Evolutionary conservation across 2,113 vertebrate species (phyloP), one percentile per base, ranked within the genome.

Genomic region (Peromyscus leucopus): DNA sequence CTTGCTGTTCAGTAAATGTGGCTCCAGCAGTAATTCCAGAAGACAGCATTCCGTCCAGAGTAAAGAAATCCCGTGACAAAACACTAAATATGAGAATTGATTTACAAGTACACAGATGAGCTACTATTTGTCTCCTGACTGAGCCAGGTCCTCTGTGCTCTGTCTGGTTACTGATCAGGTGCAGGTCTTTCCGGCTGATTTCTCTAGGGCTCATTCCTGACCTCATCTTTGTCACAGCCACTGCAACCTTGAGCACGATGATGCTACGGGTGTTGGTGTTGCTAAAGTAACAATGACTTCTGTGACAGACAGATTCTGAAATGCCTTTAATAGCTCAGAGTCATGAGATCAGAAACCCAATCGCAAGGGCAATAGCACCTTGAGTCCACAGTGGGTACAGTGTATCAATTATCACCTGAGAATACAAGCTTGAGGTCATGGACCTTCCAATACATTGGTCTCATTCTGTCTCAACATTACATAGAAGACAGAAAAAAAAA

Each of bases 131-230:
- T 80, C 42, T 76, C 75, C 22, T n/a, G 13, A 0, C 26, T 80
- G 26, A 89, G 7, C 48, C 33, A 83, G 28, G 16, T 12, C 59
- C 59, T 65, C 80, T 72, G 94, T 59, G 59, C 28, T 36, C 55
- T 65, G 7, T 7, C 17, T 69, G 16, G 76, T 88, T 74, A 71
- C 12, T 19, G 0, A 28, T 33, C 36, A 61, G 55, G 6, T 51
- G 36, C 28, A 10, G 78, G 72, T 93, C 71, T 85, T 93, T 69
- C 51, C 57, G 24, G 33, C 15, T 95, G 67, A 11, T 63, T 92
- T 96, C 91, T 93, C 91, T 24, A 71, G 24, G 9, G 16, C 59
- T 90, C 65, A 46, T 75, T 88, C 26, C 89, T 95, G 65, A 95
- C 19, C 39, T 90, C 24, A 75, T 46, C 71, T n/a, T 92, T 87